A percentile compares a stretch with the other conserved stretches of the same genome.
phyloP scores from a whole-genome alignment of 1,140 invertebrate species.

The Brachionus rotundiformis region DNA sequence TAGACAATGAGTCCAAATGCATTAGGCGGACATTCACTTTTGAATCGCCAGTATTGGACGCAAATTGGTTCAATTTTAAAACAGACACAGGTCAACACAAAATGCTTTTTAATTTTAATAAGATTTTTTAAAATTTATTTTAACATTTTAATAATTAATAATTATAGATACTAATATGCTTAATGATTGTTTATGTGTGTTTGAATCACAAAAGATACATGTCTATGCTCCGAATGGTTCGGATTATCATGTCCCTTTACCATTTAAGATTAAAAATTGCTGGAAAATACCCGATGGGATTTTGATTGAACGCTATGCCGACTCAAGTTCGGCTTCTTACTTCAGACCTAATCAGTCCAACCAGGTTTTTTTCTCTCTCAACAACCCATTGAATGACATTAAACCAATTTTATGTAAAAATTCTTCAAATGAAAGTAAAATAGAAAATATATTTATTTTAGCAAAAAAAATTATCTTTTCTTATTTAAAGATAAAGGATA shows the following conservation, averaged over 20 bases:
- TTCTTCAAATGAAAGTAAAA: constrained; percentile 38
- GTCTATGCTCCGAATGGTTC: constrained; percentile 29
- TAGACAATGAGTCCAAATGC: constrained; percentile 26
- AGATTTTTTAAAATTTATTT: not conserved
- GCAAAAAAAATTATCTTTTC: not conserved
- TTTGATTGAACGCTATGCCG: constrained; percentile 13
- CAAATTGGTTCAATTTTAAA: constrained; percentile 44
- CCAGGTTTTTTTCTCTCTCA: constrained; percentile 30
- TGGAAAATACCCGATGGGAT: constrained; percentile 49
- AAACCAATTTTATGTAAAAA: constrained; percentile 46
- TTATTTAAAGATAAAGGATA: not conserved
- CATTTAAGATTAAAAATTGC: constrained; percentile 46
- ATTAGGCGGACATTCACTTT: constrained; percentile 34
- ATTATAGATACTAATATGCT: not conserved
- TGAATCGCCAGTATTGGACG: constrained; percentile 12
- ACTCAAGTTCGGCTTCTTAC: not conserved
- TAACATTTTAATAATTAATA: not conserved
- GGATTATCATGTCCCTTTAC: constrained; percentile 34
- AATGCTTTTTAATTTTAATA: no score
- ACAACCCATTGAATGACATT: constrained; percentile 41
- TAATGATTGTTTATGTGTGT: constrained; percentile 27
- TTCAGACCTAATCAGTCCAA: constrained; percentile 25
- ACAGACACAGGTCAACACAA: constrained; percentile 18
- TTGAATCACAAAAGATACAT: constrained; percentile 41
- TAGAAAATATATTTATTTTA: not conserved